Evolutionary conservation across 2,888 invertebrate species (phyloP).

Genomic region (Chalcosyrphus nemorum): DNA sequence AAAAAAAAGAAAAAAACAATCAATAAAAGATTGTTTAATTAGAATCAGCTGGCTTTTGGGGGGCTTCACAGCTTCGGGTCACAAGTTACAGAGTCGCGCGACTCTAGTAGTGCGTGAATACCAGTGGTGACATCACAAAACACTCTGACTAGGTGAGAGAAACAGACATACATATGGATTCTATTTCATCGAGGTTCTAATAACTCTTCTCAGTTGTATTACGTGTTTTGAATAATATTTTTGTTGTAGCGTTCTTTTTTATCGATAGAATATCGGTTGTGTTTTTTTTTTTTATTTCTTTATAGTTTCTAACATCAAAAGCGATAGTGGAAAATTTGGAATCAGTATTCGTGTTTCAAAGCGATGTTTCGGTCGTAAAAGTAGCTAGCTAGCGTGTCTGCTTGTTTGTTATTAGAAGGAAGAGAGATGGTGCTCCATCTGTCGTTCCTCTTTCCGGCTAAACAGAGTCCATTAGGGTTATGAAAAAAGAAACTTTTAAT

Average conservation of each 20-base stretch:
- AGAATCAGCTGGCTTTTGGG: constrained; percentile 31
- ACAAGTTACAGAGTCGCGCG: constrained; percentile 10
- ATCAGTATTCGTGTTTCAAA: background rate
- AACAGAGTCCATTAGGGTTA: background rate
- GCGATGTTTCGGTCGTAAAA: constrained; percentile 14
- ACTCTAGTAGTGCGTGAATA: constrained; percentile 37
- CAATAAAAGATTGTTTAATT: constrained; percentile 45
- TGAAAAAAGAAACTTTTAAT: background rate
- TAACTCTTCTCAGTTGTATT: too few species aligned
- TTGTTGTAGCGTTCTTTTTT: background rate
- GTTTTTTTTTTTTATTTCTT: background rate
- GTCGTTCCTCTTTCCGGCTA: background rate
- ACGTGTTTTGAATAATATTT: constrained; percentile 1
- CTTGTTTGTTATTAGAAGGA: background rate
- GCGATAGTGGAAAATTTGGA: background rate
- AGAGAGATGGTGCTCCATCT: background rate
- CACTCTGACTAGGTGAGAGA: constrained; percentile 39
- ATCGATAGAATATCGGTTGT: background rate
- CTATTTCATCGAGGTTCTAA: too few species aligned
- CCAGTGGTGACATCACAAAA: constrained; percentile 58
- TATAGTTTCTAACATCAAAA: background rate
- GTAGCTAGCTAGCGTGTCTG: constrained; percentile 4
- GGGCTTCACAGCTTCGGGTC: background rate
- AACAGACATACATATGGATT: background rate
- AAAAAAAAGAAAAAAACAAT: constrained; percentile 8